A percentile compares a stretch with the other conserved stretches of the same genome.
phyloP scores from a whole-genome alignment of 2,888 invertebrate species.

The Drosophila vallismaia region DNA sequence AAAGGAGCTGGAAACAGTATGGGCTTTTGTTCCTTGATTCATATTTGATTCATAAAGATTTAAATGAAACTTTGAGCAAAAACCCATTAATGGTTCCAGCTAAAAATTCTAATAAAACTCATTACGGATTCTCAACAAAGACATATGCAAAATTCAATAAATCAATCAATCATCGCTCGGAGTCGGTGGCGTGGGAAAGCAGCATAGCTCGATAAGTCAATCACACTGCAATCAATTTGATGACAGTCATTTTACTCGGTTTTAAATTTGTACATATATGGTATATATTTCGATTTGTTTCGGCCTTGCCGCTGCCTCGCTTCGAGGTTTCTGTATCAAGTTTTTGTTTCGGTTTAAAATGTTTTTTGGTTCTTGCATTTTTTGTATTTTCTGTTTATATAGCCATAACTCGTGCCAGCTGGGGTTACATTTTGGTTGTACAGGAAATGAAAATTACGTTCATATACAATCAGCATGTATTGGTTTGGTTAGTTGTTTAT shows the following conservation, averaged over 20 bases:
- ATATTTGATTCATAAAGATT: no score
- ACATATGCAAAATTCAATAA: constrained; percentile 60
- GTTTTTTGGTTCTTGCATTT: constrained; percentile 34
- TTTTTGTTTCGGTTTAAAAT: constrained; percentile 22
- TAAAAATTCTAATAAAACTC: constrained; percentile 46
- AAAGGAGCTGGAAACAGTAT: constrained; percentile 1
- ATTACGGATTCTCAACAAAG: constrained; percentile 35
- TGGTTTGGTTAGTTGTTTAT: constrained; percentile 35
- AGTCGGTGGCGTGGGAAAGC: constrained; percentile 32
- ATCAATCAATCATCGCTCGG: constrained; percentile 61
- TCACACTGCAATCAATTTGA: constrained; percentile 60
- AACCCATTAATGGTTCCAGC: constrained; percentile 12
- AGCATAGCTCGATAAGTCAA: constrained; percentile 56
- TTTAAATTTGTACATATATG: constrained; percentile 17
- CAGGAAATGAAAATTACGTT: constrained; percentile 66
- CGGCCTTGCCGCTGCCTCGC: constrained; percentile 19
- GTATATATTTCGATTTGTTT: constrained; percentile 19
- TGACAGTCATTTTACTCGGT: constrained; percentile 49
- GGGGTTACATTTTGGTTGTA: constrained; percentile 81
- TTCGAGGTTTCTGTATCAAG: constrained; percentile 52
- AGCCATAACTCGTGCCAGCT: constrained; percentile 85
- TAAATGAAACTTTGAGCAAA: no score
- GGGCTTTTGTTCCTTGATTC: no score
- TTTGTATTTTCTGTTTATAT: constrained; percentile 52
- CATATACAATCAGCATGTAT: constrained; percentile 53